phyloP scores from a whole-genome alignment of 2,113 vertebrate species.

The Cavia aperea region DNA sequence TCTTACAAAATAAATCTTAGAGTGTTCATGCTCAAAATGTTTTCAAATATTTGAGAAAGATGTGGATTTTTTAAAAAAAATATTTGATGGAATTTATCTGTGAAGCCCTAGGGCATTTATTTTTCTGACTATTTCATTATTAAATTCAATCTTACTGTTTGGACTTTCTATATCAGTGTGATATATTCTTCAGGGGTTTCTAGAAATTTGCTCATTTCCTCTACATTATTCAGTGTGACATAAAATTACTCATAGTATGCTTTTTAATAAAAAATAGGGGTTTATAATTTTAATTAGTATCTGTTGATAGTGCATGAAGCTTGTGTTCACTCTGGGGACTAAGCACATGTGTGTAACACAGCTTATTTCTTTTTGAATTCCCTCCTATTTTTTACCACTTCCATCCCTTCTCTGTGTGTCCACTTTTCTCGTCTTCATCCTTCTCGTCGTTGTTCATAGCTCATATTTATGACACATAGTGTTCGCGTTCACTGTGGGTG shows the following conservation, averaged over 20 bases:
- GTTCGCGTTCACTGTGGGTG: not conserved
- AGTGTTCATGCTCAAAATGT: not conserved
- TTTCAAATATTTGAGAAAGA: not conserved
- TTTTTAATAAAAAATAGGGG: not conserved
- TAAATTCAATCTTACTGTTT: not conserved
- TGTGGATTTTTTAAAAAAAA: not conserved
- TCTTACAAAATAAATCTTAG: not conserved
- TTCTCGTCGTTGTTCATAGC: not conserved
- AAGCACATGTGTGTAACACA: not conserved
- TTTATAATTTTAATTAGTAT: not conserved
- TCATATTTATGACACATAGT: not conserved
- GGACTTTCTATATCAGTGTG: not conserved
- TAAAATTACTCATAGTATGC: not conserved
- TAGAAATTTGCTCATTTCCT: not conserved
- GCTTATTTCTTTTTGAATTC: not conserved
- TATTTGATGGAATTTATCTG: not conserved
- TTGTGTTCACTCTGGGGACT: not conserved
- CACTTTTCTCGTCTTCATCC: not conserved
- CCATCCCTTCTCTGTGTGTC: not conserved
- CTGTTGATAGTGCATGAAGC: not conserved
- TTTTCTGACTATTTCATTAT: not conserved
- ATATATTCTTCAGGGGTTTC: not conserved
- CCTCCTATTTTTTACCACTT: not conserved
- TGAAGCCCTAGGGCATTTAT: not conserved
- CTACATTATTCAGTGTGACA: not conserved